phyloP scores from a whole-genome alignment of 1,140 invertebrate genomes.

The Diploscapter pachys region DNA sequence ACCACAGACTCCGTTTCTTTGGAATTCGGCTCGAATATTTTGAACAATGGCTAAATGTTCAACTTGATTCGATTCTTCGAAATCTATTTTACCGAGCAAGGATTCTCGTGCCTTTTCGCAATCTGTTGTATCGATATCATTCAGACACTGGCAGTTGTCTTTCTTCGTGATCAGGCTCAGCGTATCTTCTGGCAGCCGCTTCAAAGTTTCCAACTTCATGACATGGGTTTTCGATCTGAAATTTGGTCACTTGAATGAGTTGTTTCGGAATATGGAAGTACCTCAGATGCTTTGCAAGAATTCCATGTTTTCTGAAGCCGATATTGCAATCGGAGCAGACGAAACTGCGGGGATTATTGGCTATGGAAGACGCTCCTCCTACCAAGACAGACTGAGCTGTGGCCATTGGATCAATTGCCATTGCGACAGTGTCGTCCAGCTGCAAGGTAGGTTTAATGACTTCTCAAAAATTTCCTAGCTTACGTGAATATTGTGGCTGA shows the following conservation, averaged over 20 bases:
- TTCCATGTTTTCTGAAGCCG: conserved; percentile 89
- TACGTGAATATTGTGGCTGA: conserved; percentile 14
- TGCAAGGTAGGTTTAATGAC: background rate
- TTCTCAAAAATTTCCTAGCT: background rate
- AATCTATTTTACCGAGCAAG: conserved; percentile 5
- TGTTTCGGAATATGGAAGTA: background rate
- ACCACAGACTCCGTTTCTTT: conserved; percentile 2
- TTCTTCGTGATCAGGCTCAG: conserved; percentile 85
- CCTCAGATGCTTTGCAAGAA: conserved; percentile 88
- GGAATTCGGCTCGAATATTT: conserved; percentile 13
- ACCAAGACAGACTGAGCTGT: conserved; percentile 27
- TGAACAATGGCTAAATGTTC: conserved; percentile 18
- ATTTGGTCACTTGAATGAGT: background rate
- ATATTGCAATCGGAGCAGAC: conserved; percentile 85
- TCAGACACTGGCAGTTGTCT: conserved; percentile 38
- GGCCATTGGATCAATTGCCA: conserved; percentile 14
- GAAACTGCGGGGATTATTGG: conserved; percentile 34
- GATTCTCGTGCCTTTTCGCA: conserved; percentile 34
- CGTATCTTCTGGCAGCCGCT: conserved; percentile 88
- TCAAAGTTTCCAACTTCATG: conserved; percentile 84
- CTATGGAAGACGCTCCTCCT: conserved; percentile 6
- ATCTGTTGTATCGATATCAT: conserved; percentile 41
- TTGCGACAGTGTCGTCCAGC: conserved; percentile 25
- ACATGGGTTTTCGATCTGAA: conserved; percentile 85
- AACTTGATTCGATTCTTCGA: background rate